phyloP scores from a whole-genome alignment of 2,888 invertebrate genomes.

The Drosophila acutilabella region DNA sequence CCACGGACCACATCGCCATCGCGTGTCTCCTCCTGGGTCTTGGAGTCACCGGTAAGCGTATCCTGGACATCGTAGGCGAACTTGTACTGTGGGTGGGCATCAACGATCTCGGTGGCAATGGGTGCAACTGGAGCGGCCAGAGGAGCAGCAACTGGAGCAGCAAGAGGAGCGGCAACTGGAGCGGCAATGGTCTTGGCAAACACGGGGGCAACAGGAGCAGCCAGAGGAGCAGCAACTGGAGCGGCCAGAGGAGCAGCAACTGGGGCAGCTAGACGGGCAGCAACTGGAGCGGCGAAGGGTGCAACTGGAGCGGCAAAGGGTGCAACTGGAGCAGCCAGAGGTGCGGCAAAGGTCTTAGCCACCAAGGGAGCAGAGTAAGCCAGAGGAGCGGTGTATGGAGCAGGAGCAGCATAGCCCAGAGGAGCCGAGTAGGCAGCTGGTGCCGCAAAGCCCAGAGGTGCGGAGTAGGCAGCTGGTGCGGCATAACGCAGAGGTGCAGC shows the following conservation, averaged over 20 bases:
- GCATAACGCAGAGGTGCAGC: conserved; percentile 43
- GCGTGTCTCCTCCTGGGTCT: conserved; percentile 84
- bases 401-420: conserved; percentile 54
- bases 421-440: conserved; percentile 47
- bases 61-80: conserved; percentile 84
- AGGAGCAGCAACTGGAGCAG: conserved; percentile 62
- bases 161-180: conserved; percentile 43
- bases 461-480: conserved; percentile 48
- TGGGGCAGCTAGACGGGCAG: conserved; percentile 57
- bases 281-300: conserved; percentile 47
- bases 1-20: conserved; percentile 84
- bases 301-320: conserved; percentile 41
- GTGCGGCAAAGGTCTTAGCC: conserved; percentile 53
- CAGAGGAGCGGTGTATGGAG: conserved; percentile 41
- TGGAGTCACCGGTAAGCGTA: conserved; percentile 83
- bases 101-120: conserved; percentile 82
- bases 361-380: conserved; percentile 51
- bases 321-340: conserved; percentile 41
- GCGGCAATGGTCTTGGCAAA: too few species aligned
- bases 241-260: conserved; percentile 39
- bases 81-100: conserved; percentile 83
- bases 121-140: conserved; percentile 67
- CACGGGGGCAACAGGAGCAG: too few species aligned
- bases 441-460: conserved; percentile 50
- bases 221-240: conserved; percentile 42